Evolutionary conservation across 2,797 vertebrate species (phyloP).

Genomic region (Potorous gilbertii): DNA sequence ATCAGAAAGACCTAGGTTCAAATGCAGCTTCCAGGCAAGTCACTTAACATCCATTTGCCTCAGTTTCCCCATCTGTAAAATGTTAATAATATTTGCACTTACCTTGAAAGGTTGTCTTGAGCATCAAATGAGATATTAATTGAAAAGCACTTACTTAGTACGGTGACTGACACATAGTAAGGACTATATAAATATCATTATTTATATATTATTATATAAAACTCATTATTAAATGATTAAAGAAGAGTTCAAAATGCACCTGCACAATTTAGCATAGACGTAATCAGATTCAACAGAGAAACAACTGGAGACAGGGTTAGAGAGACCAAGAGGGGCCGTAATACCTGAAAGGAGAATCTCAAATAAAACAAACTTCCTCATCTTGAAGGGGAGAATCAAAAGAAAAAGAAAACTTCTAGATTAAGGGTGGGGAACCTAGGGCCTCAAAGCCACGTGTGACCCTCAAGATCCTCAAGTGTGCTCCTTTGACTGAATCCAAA

Average conservation of each 20-base stretch:
- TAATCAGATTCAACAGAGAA: not conserved
- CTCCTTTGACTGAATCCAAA: no score
- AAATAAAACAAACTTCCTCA: not conserved
- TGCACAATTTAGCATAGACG: not conserved
- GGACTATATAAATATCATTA: not conserved
- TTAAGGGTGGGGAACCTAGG: no score
- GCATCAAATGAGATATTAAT: not conserved
- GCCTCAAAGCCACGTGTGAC: no score
- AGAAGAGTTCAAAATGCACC: not conserved
- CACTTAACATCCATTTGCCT: not conserved
- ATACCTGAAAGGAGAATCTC: not conserved
- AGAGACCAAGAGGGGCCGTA: not conserved
- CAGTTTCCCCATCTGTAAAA: not conserved
- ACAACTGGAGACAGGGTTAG: not conserved
- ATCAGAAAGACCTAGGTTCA: not conserved
- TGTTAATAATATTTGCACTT: not conserved
- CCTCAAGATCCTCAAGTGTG: no score
- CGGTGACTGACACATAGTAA: not conserved
- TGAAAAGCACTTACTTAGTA: not conserved
- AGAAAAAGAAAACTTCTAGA: not conserved
- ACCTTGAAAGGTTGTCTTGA: not conserved
- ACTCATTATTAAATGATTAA: not conserved
- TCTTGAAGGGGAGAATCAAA: not conserved
- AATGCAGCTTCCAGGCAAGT: not conserved
- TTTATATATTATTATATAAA: no score